A percentile compares a stretch with the other conserved stretches of the same genome.
phyloP scores from a whole-genome alignment of 2,888 invertebrate genomes.

The Dichetophora obliterata region DNA sequence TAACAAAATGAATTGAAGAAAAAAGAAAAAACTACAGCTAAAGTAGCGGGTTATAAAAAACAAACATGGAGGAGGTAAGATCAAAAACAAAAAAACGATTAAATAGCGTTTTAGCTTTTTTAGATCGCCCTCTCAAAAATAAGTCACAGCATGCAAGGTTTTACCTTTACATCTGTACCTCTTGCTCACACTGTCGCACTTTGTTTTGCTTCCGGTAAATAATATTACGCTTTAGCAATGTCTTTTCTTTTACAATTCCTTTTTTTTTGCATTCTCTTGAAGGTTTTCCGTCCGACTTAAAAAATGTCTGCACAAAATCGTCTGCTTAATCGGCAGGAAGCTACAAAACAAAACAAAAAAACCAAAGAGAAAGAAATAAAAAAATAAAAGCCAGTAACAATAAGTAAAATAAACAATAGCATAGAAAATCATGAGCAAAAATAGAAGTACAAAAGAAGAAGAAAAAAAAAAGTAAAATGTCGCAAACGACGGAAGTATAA shows the following conservation, averaged over 20 bases:
- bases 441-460: not conserved
- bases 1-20: too few species aligned
- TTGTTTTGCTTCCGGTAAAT: not conserved
- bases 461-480: not conserved
- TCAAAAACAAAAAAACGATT: not conserved
- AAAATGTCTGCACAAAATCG: conserved; percentile 31
- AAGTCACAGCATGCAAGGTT: not conserved
- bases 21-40: too few species aligned
- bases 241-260: not conserved
- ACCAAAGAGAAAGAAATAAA: conserved; percentile 18
- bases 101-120: not conserved
- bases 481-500: conserved; percentile 20
- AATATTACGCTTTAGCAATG: not conserved
- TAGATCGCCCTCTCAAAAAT: not conserved
- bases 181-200: not conserved
- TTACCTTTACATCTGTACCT: not conserved
- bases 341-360: conserved; percentile 45
- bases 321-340: conserved; percentile 50
- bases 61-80: too few species aligned
- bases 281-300: conserved; percentile 6
- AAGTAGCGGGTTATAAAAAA: too few species aligned
- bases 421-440: conserved; percentile 20
- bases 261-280: not conserved
- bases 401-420: conserved; percentile 10
- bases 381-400: conserved; percentile 2